phyloP scores from a whole-genome alignment of 2,888 invertebrate species.

The Diaphora mendica region DNA sequence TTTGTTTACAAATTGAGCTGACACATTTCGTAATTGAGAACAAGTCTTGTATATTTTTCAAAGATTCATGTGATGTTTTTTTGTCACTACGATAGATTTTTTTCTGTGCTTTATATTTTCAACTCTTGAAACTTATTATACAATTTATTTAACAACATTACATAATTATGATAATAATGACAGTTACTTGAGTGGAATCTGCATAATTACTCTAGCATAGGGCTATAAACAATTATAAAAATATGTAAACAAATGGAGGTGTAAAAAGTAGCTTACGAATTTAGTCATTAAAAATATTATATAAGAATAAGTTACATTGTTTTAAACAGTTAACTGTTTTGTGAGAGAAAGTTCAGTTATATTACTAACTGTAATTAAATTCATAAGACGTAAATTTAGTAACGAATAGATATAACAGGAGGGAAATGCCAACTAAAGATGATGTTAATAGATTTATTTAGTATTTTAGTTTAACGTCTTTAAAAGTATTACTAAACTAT shows the following conservation, averaged over 20 bases:
- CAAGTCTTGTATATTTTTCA: background rate
- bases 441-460: background rate
- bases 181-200: background rate
- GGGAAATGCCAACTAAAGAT: background rate
- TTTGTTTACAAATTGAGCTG: background rate
- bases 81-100: background rate
- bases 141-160: background rate
- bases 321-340: background rate
- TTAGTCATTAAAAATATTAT: background rate
- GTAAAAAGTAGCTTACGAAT: background rate
- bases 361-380: background rate
- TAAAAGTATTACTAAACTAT: background rate
- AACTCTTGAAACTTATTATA: background rate
- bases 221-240: background rate
- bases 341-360: slow-evolving; percentile 6
- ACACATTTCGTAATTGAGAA: background rate
- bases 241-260: background rate
- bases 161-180: background rate
- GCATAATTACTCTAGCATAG: background rate
- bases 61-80: background rate
- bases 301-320: background rate
- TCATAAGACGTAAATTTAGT: background rate
- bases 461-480: background rate
- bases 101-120: background rate
- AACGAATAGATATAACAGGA: background rate